Evolutionary conservation across 2,113 vertebrate species (phyloP).

Genomic region (Bombycilla garrulus): DNA sequence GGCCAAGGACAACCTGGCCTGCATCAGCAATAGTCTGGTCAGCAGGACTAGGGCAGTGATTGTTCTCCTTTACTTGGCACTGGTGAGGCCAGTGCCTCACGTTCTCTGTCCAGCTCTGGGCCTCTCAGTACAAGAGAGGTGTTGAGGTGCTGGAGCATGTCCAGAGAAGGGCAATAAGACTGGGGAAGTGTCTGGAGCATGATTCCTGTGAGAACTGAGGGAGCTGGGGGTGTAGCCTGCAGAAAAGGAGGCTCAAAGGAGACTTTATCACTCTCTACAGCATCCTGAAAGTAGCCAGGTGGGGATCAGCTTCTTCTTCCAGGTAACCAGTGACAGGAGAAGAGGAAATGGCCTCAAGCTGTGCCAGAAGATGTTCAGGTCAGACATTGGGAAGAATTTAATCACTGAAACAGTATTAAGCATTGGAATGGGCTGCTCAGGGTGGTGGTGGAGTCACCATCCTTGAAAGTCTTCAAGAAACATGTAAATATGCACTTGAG

Average conservation of each 20-base stretch:
- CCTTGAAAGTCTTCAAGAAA: not conserved
- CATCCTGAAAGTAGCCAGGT: not conserved
- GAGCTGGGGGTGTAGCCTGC: not conserved
- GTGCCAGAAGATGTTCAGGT: not conserved
- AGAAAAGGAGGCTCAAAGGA: not conserved
- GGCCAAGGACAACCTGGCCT: not conserved
- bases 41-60: not conserved
- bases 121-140: not conserved
- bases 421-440: not conserved
- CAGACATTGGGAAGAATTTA: not conserved
- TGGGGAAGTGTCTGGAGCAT: not conserved
- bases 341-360: not conserved
- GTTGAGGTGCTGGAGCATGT: not conserved
- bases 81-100: fast-evolving
- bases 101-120: not conserved
- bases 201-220: not conserved
- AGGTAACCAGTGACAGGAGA: not conserved
- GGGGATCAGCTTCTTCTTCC: not conserved
- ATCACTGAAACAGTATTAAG: not conserved
- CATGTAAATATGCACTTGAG: not conserved
- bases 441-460: not conserved
- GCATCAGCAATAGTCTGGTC: not conserved
- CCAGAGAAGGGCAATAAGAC: not conserved
- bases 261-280: not conserved
- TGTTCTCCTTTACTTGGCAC: fast-evolving